Evolutionary conservation across 2,113 vertebrate species (phyloP).

Genomic region (Erinaceus europaeus): DNA sequence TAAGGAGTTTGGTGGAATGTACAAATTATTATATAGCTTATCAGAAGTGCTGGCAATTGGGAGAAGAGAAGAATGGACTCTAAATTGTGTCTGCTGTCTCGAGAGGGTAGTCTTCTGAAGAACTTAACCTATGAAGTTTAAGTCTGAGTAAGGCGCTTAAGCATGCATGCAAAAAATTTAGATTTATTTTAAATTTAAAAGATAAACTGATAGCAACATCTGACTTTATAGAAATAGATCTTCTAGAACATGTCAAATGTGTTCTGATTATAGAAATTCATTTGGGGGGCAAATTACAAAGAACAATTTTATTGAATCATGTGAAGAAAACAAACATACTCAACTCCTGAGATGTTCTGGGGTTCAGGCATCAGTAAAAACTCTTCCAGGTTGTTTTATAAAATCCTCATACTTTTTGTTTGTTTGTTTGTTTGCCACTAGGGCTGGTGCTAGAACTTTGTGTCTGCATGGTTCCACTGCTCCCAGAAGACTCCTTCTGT

Average conservation of each 20-base stretch:
- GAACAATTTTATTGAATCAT: background rate
- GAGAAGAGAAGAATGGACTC: too few relatives aligned
- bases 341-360: background rate
- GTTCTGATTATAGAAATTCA: background rate
- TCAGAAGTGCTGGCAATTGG: background rate
- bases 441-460: too few relatives aligned
- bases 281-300: background rate
- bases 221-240: background rate
- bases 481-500: too few relatives aligned
- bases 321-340: background rate
- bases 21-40: background rate
- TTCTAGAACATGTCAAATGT: background rate
- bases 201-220: background rate
- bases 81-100: background rate
- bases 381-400: slow-evolving; percentile 1
- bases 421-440: too few relatives aligned
- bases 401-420: too few relatives aligned
- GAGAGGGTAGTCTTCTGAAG: background rate
- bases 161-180: background rate
- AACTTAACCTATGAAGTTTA: background rate
- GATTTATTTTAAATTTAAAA: background rate
- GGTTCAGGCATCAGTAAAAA: background rate
- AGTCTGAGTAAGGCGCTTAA: background rate
- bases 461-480: too few relatives aligned
- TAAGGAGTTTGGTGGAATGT: background rate